Conservation (phyloP, 1,140 invertebrate species). For the Drosophila funebris region DNA sequence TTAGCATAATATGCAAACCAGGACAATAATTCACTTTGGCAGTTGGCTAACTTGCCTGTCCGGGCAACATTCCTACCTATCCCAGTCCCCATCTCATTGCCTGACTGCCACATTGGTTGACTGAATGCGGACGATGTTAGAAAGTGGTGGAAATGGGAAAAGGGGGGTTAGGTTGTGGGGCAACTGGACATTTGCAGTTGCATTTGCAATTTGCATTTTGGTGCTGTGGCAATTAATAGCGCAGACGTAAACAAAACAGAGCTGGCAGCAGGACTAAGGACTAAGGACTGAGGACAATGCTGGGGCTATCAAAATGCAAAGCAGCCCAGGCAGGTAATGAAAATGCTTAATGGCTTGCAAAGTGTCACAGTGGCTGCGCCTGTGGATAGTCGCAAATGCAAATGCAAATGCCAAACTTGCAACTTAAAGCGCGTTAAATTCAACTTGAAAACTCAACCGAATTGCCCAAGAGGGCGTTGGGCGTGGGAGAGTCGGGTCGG, state of each 20-base stretch:
- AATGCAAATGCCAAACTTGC: slow-evolving; percentile 40
- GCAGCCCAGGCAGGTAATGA: slow-evolving; percentile 75
- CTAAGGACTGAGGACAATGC: slow-evolving; percentile 47
- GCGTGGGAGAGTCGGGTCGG: too few species aligned
- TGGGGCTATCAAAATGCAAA: slow-evolving; percentile 79
- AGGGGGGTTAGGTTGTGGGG: neutral
- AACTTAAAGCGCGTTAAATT: slow-evolving; percentile 80
- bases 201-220: slow-evolving; percentile 80
- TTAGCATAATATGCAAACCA: slow-evolving; percentile 79
- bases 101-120: neutral
- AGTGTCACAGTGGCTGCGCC: slow-evolving; percentile 80
- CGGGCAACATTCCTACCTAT: neutral
- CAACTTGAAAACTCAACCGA: slow-evolving; percentile 38
- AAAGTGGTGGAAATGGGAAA: neutral
- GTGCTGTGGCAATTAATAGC: slow-evolving; percentile 76
- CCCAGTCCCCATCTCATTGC: neutral
- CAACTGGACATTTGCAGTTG: slow-evolving; percentile 64
- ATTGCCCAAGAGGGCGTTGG: neutral
- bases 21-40: slow-evolving; percentile 80
- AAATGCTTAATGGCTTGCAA: slow-evolving; percentile 82
- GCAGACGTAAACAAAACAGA: slow-evolving; percentile 79
- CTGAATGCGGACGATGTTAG: neutral
- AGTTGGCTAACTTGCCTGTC: slow-evolving; percentile 59
- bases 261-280: neutral
- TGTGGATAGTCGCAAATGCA: slow-evolving; percentile 34